These are phyloP conservation scores for Gymnocheta viridis DNA, from an alignment of 2,888 invertebrate genomes.

Conservation along the genomic window DNA sequence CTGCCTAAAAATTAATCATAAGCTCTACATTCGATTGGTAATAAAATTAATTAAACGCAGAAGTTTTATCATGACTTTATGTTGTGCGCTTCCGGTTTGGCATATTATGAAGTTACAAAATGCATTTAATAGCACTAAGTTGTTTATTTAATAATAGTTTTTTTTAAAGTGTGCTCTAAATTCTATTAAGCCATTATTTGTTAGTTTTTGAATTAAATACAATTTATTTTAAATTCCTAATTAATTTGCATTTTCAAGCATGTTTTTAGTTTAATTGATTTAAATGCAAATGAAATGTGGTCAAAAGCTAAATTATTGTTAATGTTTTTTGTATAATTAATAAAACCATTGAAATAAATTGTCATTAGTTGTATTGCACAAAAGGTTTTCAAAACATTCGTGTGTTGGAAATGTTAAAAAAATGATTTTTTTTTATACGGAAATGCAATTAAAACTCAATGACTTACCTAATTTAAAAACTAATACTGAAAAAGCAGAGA, in stretches of 20 bases:
- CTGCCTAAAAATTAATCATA: too few species aligned
- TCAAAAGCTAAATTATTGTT: conserved; percentile 16
- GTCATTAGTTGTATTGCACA: neutral
- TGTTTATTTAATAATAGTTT: too few species aligned
- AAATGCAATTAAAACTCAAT: too few species aligned
- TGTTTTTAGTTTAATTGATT: conserved; percentile 20
- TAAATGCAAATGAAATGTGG: conserved; percentile 50
- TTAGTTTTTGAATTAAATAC: neutral
- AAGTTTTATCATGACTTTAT: too few species aligned
- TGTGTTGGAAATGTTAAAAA: neutral
- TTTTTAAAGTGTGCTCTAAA: neutral
- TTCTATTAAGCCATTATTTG: neutral
- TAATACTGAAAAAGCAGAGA: too few species aligned
- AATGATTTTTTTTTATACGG: neutral
- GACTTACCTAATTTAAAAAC: too few species aligned
- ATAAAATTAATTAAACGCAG: too few species aligned
- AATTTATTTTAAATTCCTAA: conserved; percentile 6
- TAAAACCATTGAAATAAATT: conserved; percentile 10
- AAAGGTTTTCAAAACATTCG: neutral
- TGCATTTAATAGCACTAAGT: too few species aligned
- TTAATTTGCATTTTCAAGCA: conserved; percentile 10
- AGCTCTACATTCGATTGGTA: too few species aligned
- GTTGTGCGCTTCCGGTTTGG: too few species aligned
- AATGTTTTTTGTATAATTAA: conserved; percentile 25
- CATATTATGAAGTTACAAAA: too few species aligned